Evolutionary conservation across 2,888 invertebrate genomes (phyloP), one percentile per base, ranked within the genome.

Genomic region (Eilema caniola): DNA sequence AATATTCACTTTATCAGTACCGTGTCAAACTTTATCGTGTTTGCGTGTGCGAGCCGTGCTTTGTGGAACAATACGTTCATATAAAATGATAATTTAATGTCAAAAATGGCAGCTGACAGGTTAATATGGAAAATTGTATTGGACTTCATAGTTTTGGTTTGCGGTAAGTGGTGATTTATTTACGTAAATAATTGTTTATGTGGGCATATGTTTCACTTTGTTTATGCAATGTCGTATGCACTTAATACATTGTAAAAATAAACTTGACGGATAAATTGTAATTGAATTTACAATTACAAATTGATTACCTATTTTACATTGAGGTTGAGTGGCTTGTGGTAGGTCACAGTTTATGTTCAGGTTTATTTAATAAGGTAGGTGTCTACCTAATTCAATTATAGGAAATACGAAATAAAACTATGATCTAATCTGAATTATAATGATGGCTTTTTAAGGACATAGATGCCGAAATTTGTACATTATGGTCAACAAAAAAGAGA

Each of bases 91-190:
- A 47, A 56, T 70, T 56, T 74, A 81, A 71, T 81, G 81, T 71
- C 23, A 23, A 74, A 75, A 65, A 77, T 79, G 93, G 89, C 89
- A 31, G 87, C 89, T 73, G 90, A 91, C 73, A 89, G 77, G 75
- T 67, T 93, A 63, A 85, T 91, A 73, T 89, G 90, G 88, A 94
- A 94, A 79, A 89, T 94, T 56, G 60, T 88, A 28, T 73, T 94
- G 86, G 94, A 94, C 81, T 81, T 93, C 57, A 11, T 89, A 16
- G 86, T 92, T 37, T 81, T 93, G 72, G 76, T 80, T 16, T 89
- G 90, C 64, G 90, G 95, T 94, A 74, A 92, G 94, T 92, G 8
- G n/a, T 2, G 12, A 56, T 41, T 7, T 60, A 24, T 61, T 25
- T 59, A 31, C 5, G 53, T n/a, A 28, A 20, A 23, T 65, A 65